A percentile compares a stretch with the other conserved stretches of the same genome.
Evolutionary conservation across 2,797 vertebrate genomes (phyloP).

Genomic region (Sebastolobus alascanus): DNA sequence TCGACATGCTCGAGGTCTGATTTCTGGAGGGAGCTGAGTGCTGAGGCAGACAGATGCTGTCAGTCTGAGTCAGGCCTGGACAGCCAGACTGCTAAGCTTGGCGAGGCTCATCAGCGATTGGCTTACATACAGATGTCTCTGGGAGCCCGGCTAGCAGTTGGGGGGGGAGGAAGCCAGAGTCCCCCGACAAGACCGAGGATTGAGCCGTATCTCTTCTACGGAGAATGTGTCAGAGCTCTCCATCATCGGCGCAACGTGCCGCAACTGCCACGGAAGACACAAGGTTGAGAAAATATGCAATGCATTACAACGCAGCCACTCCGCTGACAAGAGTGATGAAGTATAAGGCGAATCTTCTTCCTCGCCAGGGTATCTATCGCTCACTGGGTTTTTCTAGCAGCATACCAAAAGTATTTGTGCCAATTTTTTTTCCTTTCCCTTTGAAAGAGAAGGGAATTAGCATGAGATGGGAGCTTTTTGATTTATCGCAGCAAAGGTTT

Average conservation of each 20-base stretch:
- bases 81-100: slow-evolving; percentile 34
- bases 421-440: slow-evolving; percentile 46
- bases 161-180: slow-evolving; percentile 14
- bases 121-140: slow-evolving; percentile 45
- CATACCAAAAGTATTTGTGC: slow-evolving; percentile 26
- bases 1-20: slow-evolving; percentile 30
- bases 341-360: slow-evolving; percentile 31
- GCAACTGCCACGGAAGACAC: slow-evolving; percentile 1
- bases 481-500: slow-evolving; percentile 51
- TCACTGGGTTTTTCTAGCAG: slow-evolving; percentile 1
- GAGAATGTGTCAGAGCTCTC: slow-evolving; percentile 38
- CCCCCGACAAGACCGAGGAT: slow-evolving; percentile 23
- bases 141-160: slow-evolving; percentile 4
- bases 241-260: slow-evolving; percentile 18
- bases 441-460: slow-evolving; percentile 20
- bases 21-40: slow-evolving; percentile 14
- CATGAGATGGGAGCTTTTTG: slow-evolving; percentile 19
- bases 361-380: slow-evolving; percentile 45
- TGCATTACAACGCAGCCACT: slow-evolving; percentile 11
- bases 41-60: slow-evolving; percentile 45
- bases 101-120: slow-evolving; percentile 42
- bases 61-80: slow-evolving; percentile 41
- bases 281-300: slow-evolving; percentile 19
- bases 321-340: slow-evolving; percentile 37
- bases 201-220: slow-evolving; percentile 30